Percentiles rank a stretch among this genome's conserved stretches.
phyloP scores from a whole-genome alignment of 1,140 invertebrate genomes.

The Euglossa dilemma region DNA sequence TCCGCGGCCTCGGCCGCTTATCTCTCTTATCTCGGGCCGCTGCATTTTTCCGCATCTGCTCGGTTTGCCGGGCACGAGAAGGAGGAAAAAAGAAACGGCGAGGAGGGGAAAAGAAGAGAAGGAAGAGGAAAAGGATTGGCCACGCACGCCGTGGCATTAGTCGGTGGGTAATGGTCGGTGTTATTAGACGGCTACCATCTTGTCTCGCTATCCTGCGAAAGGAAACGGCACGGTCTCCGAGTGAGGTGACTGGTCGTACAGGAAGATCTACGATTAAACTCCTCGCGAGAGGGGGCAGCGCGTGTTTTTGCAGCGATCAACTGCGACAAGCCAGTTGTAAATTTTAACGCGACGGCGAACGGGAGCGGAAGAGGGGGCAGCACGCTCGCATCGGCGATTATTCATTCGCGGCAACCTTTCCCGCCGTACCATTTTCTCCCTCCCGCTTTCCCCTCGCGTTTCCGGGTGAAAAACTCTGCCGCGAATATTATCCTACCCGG shows the following conservation, averaged over 20 bases:
- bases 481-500: too few species aligned
- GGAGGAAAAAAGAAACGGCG: too few species aligned
- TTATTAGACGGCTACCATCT: slow-evolving; percentile 26
- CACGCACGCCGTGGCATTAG: not conserved
- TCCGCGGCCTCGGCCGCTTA: too few species aligned
- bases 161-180: not conserved
- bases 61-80: too few species aligned
- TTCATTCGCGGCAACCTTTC: not conserved
- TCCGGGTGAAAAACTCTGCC: too few species aligned
- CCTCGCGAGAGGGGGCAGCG: slow-evolving; percentile 14
- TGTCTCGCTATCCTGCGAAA: slow-evolving; percentile 19
- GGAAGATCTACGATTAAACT: slow-evolving; percentile 49
- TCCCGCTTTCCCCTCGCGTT: too few species aligned
- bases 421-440: not conserved
- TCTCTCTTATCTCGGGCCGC: not conserved
- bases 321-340: not conserved
- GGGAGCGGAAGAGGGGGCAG: too few species aligned
- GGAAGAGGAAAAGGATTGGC: not conserved
- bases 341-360: not conserved
- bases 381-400: not conserved
- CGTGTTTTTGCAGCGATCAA: slow-evolving; percentile 33
- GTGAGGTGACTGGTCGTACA: slow-evolving; percentile 31
- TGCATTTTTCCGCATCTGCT: not conserved
- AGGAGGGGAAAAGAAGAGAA: not conserved
- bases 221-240: slow-evolving; percentile 18